Percentiles rank a stretch among this genome's conserved stretches.
Evolutionary conservation across 30 jellyfish, hydroid and myxozoan genomes (phyloP).

Genomic region (Aurelia sp.): DNA sequence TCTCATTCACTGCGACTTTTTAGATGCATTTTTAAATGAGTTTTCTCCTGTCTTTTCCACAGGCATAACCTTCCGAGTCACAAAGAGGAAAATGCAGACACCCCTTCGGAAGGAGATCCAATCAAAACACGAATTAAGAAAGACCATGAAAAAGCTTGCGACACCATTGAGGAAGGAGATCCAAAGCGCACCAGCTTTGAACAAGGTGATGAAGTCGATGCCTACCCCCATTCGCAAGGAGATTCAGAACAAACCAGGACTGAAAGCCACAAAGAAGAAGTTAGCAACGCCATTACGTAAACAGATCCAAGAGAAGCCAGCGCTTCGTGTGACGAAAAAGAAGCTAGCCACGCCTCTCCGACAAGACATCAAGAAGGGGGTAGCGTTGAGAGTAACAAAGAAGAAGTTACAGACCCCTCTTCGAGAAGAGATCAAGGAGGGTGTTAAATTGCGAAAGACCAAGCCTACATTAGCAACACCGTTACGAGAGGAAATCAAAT

Average conservation of each 20-base stretch:
- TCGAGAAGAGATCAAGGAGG: slow-evolving; percentile 62
- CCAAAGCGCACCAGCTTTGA: slow-evolving; percentile 27
- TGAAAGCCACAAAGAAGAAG: slow-evolving; percentile 47
- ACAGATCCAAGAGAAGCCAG: slow-evolving; percentile 28
- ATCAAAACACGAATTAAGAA: slow-evolving; percentile 21
- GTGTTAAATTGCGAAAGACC: slow-evolving; percentile 41
- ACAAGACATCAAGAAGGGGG: slow-evolving; percentile 57
- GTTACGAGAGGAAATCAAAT: slow-evolving; percentile 55
- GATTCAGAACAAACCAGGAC: slow-evolving; percentile 4
- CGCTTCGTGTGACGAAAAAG: slow-evolving; percentile 44
- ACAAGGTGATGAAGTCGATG: slow-evolving; percentile 26
- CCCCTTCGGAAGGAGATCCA: slow-evolving; percentile 62
- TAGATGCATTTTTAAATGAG: too few species aligned
- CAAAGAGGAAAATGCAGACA: slow-evolving; percentile 8
- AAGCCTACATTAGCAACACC: slow-evolving; percentile 62
- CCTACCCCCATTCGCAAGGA: slow-evolving; percentile 39
- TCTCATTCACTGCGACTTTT: too few species aligned
- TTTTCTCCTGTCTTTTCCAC: too few species aligned
- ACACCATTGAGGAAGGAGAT: slow-evolving; percentile 46
- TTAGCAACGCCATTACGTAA: slow-evolving; percentile 53
- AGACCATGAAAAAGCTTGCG: slow-evolving; percentile 21
- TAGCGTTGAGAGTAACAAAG: slow-evolving; percentile 60
- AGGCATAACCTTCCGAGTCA: too few species aligned
- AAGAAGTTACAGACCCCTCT: slow-evolving; percentile 77
- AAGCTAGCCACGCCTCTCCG: slow-evolving; percentile 71